Conservation (phyloP, 1,140 invertebrate genomes). For the Metopolophium dirhodum region DNA sequence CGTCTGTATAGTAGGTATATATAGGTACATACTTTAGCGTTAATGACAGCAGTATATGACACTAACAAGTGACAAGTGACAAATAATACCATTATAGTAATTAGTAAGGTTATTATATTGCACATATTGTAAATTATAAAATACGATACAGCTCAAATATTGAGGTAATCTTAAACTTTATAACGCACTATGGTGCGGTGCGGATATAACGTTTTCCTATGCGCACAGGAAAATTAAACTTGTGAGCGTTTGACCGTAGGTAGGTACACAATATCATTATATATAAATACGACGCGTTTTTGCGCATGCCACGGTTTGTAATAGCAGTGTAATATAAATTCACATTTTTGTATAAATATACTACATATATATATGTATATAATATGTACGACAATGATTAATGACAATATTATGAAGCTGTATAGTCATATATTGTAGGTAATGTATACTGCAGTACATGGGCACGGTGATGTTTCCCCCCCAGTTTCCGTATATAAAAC, state of each 20-base stretch:
- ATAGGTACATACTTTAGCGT: not conserved
- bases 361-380: too few species aligned
- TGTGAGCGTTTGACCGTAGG: not conserved
- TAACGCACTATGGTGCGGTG: not conserved
- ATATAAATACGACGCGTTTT: not conserved
- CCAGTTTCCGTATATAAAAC: not conserved
- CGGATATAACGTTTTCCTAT: not conserved
- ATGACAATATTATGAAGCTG: not conserved
- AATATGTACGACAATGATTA: not conserved
- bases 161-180: not conserved
- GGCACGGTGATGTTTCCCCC: not conserved
- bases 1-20: not conserved
- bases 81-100: not conserved
- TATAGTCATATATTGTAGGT: not conserved
- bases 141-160: not conserved
- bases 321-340: not conserved
- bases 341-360: not conserved
- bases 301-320: too few species aligned
- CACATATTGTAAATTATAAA: not conserved
- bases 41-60: not conserved
- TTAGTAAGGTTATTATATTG: not conserved
- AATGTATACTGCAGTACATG: not conserved
- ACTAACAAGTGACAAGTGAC: not conserved
- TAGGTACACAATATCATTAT: not conserved
- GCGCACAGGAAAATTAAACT: not conserved